A percentile compares a stretch with the other conserved stretches of the same genome.
Evolutionary conservation across 1,140 invertebrate species (phyloP).

Genomic region (Campoletis sonorensis): DNA sequence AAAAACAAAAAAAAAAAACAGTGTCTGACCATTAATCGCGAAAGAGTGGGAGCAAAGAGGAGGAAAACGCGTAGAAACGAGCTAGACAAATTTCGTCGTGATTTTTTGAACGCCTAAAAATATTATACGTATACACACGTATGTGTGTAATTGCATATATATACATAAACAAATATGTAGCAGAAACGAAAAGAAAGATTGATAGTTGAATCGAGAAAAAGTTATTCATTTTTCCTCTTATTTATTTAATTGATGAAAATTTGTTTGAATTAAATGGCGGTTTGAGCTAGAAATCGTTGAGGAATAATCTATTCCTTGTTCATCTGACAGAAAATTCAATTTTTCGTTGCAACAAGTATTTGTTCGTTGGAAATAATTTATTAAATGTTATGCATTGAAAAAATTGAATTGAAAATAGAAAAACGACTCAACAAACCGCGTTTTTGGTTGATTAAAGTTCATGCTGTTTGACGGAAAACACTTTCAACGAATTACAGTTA

Average conservation of each 20-base stretch:
- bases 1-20: neutral
- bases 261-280: neutral
- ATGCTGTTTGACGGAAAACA: too few relatives aligned
- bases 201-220: neutral
- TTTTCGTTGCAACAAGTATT: too few relatives aligned
- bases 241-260: neutral
- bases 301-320: too few relatives aligned
- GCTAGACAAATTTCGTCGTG: constrained; percentile 34
- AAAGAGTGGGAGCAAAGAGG: neutral
- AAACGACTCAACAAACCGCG: too few relatives aligned
- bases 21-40: neutral
- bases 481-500: too few relatives aligned
- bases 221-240: too few relatives aligned
- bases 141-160: neutral
- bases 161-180: neutral
- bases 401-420: too few relatives aligned
- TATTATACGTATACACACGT: neutral
- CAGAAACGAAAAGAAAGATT: neutral
- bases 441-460: too few relatives aligned
- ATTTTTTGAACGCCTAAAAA: constrained; percentile 37
- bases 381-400: too few relatives aligned
- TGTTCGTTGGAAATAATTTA: too few relatives aligned
- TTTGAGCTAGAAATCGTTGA: too few relatives aligned
- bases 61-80: neutral
- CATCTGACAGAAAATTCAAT: too few relatives aligned